Conservation (phyloP, 2,797 vertebrate genomes). For the Halcyon leucocephala region DNA sequence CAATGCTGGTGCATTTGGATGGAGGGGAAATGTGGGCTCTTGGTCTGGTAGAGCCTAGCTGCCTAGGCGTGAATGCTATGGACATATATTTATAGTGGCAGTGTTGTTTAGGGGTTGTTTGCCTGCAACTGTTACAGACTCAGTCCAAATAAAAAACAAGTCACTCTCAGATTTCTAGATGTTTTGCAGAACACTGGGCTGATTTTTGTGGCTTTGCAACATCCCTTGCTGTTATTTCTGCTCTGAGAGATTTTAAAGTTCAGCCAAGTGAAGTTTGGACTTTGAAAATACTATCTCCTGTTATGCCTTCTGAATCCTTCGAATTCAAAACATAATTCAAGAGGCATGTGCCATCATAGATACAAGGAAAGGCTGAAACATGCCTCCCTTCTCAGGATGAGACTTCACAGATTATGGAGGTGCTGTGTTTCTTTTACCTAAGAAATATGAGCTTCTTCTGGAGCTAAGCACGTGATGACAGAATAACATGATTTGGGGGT, state of each 20-base stretch:
- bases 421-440: background rate
- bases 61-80: background rate
- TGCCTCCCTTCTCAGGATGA: background rate
- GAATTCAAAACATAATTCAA: background rate
- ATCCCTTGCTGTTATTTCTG: background rate
- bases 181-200: background rate
- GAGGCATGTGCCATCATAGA: background rate
- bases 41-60: background rate
- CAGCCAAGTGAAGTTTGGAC: background rate
- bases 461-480: background rate
- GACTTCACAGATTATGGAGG: background rate
- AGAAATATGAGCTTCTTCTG: background rate
- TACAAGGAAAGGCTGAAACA: background rate
- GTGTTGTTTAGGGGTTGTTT: background rate
- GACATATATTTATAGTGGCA: background rate
- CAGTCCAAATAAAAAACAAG: background rate
- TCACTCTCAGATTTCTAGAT: background rate
- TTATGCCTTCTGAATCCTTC: background rate
- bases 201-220: background rate
- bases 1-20: background rate
- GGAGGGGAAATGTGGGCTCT: background rate
- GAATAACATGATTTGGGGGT: background rate
- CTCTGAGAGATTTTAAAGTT: background rate
- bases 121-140: background rate
- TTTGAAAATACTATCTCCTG: background rate